phyloP scores from a whole-genome alignment of 30 jellyfish, hydroid and myxozoan species.

The Turritopsis rubra region DNA sequence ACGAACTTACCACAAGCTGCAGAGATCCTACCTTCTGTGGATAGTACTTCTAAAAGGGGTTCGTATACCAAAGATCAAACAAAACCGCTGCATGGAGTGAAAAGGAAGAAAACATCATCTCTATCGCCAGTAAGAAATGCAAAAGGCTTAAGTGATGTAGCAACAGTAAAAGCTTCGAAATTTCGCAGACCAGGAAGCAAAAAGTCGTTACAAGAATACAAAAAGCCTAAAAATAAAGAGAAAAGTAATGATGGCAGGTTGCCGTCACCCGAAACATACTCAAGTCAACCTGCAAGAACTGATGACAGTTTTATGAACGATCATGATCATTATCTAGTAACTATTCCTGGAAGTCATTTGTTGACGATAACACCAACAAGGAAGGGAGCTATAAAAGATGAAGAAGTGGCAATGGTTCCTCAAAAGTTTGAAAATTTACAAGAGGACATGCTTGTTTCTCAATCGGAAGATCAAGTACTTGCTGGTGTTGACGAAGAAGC shows the following conservation, averaged over 20 bases:
- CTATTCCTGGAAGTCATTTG: neutral
- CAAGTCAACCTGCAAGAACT: neutral
- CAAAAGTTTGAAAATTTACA: neutral
- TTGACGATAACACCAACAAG: neutral
- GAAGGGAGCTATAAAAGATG: neutral
- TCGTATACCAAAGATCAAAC: too few species aligned
- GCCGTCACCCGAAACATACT: neutral
- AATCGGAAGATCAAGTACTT: neutral
- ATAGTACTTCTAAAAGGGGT: too few species aligned
- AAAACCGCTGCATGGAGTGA: too few species aligned
- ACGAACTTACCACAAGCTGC: neutral
- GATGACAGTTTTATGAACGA: neutral
- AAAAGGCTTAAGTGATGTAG: neutral
- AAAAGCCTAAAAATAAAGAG: neutral
- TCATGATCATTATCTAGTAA: neutral
- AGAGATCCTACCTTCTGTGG: neutral
- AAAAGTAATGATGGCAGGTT: neutral
- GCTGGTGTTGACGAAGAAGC: constrained; percentile 17
- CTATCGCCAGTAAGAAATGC: neutral
- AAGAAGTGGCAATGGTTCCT: neutral
- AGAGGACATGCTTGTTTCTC: neutral
- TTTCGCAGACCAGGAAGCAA: neutral
- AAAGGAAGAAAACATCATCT: too few species aligned
- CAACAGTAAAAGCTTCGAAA: neutral
- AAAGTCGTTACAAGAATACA: neutral